Evolutionary conservation across 2,113 vertebrate species (phyloP), one percentile per base, ranked within the genome.

Genomic region (Hippocampus abdominalis): DNA sequence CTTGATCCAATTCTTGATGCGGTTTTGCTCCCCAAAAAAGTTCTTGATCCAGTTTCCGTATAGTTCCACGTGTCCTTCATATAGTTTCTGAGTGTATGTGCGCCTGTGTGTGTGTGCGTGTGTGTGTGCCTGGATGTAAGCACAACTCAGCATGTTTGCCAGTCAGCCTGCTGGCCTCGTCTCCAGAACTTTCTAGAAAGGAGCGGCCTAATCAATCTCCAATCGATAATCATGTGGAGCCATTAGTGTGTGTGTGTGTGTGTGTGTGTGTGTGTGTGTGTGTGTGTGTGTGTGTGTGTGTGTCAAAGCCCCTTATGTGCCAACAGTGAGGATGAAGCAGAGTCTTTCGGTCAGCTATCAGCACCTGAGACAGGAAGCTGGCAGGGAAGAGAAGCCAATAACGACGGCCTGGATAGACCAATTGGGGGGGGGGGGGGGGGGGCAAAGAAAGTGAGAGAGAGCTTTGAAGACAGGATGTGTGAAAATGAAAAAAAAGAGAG

Each of bases 81-180:
- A 2, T 48, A 1, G 3, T 46, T 13, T 46, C 3, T 46, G 3
- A 0, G 44, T 4, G 44, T 16, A 15, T 46, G 44, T 46, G 44
- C 10, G 40, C 36, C 8, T 20, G 57, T 40, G 15, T 67, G 39
- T 62, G 75, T 42, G 48, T 53, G 25, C 49, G 8, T 48, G 27
- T 66, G 57, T 32, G 66, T 56, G 44, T 56, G 25, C 18, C 18
- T 4, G 68, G 60, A 63, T 23, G 8, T 62, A 73, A 59, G 36
- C 78, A 80, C 54, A 83, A 90, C 84, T 91, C 90, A 91, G 90
- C 91, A 91, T 71, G 80, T 90, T 85, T 76, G 82, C 57, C 49
- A 39, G 71, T 54, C 77, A 73, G 76, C 81, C 77, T 51, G 76
- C 72, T 61, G 72, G 83, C 86, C 49, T 87, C 83, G 83, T 87